A percentile compares a stretch with the other conserved stretches of the same genome.
Conservation (phyloP, 2,888 invertebrate species). For the Oscheius sp. region DNA sequence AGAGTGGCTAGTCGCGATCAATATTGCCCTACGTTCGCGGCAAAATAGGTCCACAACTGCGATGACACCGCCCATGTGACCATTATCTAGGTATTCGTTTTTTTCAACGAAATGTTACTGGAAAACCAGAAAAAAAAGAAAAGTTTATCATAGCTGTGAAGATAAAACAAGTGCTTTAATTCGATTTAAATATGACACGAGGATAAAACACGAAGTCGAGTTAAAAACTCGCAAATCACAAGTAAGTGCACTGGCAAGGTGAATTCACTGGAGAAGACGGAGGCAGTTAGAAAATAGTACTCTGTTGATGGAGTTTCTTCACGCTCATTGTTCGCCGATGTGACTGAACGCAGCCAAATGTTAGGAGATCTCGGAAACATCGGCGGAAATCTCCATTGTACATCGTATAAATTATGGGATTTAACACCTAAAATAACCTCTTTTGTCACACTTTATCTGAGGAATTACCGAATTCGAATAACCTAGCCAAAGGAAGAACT, state of each 20-base stretch:
- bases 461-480: conserved; percentile 70
- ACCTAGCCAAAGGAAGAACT: conserved; percentile 71
- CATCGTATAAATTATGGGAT: conserved; percentile 70
- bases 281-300: conserved; percentile 54
- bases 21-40: too few species aligned
- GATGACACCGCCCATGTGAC: too few species aligned
- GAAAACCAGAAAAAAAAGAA: not conserved
- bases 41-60: too few species aligned
- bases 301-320: conserved; percentile 69
- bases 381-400: conserved; percentile 70
- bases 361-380: conserved; percentile 70
- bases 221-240: conserved; percentile 24
- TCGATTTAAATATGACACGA: conserved; percentile 4
- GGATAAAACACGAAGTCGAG: conserved; percentile 12
- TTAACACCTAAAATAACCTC: conserved; percentile 58
- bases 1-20: too few species aligned
- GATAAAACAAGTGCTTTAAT: not conserved
- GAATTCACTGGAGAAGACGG: conserved; percentile 1
- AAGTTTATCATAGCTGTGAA: not conserved
- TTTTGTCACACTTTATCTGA: not conserved
- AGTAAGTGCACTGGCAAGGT: conserved; percentile 18
- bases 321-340: conserved; percentile 69
- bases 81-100: not conserved
- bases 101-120: not conserved
- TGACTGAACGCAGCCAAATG: conserved; percentile 68